Conservation (phyloP, 2,888 invertebrate genomes). For the Noctua janthina region DNA sequence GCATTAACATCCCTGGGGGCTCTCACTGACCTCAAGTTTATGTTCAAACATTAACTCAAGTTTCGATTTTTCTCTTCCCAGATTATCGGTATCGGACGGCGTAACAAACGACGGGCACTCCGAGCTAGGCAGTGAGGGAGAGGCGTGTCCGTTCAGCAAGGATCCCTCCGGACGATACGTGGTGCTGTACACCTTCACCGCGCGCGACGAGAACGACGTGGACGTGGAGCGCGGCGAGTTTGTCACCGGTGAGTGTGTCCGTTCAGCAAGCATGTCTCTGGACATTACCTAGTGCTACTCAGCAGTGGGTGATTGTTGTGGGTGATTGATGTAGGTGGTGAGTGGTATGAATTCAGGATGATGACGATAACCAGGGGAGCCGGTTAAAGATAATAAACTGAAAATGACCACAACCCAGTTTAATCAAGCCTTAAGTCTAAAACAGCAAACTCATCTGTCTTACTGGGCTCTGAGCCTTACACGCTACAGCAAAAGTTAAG, state of each 20-base stretch:
- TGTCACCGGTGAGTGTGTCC: conserved; percentile 92
- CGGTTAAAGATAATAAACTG: no score
- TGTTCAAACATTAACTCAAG: no score
- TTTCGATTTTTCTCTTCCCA: conserved; percentile 49
- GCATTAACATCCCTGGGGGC: neutral
- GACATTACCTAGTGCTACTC: no score
- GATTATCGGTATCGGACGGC: conserved; percentile 85
- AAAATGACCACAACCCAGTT: no score
- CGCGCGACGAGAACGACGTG: conserved; percentile 98
- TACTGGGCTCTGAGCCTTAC: no score
- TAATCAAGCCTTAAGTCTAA: no score
- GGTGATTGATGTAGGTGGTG: no score
- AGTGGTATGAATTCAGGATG: no score
- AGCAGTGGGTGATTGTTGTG: no score
- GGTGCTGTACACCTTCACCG: conserved; percentile 97
- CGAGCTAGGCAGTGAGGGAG: conserved; percentile 88
- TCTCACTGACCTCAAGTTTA: neutral
- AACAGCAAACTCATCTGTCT: no score
- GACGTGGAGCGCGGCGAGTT: conserved; percentile 98
- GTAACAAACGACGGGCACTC: conserved; percentile 88
- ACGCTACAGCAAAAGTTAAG: no score
- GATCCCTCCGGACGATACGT: conserved; percentile 97
- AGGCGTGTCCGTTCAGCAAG: conserved; percentile 93
- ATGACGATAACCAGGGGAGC: no score
- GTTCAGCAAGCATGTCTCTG: conserved; percentile 74